Base-by-base conservation (phyloP, 2,888 invertebrate genomes). In the Volucella inflata region DNA sequence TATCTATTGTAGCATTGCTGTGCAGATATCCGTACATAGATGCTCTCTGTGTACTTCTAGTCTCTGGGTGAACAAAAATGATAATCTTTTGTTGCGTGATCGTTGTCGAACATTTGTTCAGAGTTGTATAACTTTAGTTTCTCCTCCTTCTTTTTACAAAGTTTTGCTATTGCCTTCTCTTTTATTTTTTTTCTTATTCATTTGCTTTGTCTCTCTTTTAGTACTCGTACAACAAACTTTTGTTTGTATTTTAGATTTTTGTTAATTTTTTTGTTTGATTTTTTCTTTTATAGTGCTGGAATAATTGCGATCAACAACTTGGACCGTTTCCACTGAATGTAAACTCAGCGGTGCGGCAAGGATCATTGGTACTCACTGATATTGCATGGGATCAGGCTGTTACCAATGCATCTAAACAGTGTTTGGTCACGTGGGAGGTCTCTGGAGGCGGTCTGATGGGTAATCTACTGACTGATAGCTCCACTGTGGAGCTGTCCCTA, bases 361-460 rank as follows among this genome's bases (percentile, higher is more conserved):
- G 89, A 67, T 89, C 90, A 62, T 87, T 90, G 48, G 89, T 90
- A 81, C 88, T 89, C 83, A 89, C 90, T 46, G 89, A 89, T 87
- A 89, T 90, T 87, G 89, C 89, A 67, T 90, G 90, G 90, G 90
- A 90, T 88, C 89, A 89, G 88, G 89, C 89, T 62, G 89, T 90
- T 80, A 89, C 89, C 87, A 89, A 89, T 88, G 89, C 89, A 87
- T 89, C 90, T 62, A 90, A 90, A 74, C 90, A 96, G 79, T 96
- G 96, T 92, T 93, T 96, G 89, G 96, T 96, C 68, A 96, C 96
- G 84, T 96, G 96, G 96, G 96, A 96, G 93, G 95, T 96, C 72
- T 95, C 95, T 89, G 96, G 96, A 78, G 96, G 96, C 88, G 96
- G 96, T 87, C 93, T 96, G 82, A 96, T 95, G 92, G 96, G 96